Conservation (phyloP, 2,888 invertebrate genomes). For the Mythimna ferrago region DNA sequence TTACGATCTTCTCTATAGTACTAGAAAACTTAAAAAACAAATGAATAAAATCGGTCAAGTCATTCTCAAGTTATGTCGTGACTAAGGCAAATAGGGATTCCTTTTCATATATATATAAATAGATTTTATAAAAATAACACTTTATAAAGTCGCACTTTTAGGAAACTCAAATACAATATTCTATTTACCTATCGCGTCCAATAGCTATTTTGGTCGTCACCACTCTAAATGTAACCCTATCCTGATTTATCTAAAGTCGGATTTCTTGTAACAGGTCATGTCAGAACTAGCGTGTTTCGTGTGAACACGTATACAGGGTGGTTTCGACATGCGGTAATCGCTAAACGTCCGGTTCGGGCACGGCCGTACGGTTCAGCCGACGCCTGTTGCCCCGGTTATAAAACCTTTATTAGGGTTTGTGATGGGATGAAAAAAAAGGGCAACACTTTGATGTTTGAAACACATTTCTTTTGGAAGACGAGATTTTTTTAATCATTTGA, state of each 20-base stretch:
- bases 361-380: slow-evolving; percentile 34
- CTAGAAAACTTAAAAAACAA: too few species aligned
- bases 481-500: slow-evolving; percentile 35
- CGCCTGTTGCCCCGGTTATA: slow-evolving; percentile 74
- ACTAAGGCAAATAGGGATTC: too few species aligned
- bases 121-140: too few species aligned
- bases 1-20: too few species aligned
- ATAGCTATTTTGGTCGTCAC: slow-evolving; percentile 9
- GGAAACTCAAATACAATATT: slow-evolving; percentile 39
- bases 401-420: slow-evolving; percentile 73
- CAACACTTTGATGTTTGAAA: slow-evolving; percentile 65
- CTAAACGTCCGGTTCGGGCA: slow-evolving; percentile 65
- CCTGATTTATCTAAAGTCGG: slow-evolving; percentile 2
- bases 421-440: slow-evolving; percentile 66
- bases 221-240: slow-evolving; percentile 24
- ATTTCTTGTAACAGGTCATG: slow-evolving; percentile 30
- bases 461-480: slow-evolving; percentile 54
- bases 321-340: slow-evolving; percentile 72
- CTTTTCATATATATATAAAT: too few species aligned
- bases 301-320: slow-evolving; percentile 68
- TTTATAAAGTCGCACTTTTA: slow-evolving; percentile 22
- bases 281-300: slow-evolving; percentile 64
- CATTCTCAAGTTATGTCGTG: too few species aligned
- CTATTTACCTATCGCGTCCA: slow-evolving; percentile 44
- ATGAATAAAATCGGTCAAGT: too few species aligned